Percentiles rank a stretch among this genome's conserved stretches.
Conservation (phyloP, 2,888 invertebrate genomes). For the Ennomos erosarius region DNA sequence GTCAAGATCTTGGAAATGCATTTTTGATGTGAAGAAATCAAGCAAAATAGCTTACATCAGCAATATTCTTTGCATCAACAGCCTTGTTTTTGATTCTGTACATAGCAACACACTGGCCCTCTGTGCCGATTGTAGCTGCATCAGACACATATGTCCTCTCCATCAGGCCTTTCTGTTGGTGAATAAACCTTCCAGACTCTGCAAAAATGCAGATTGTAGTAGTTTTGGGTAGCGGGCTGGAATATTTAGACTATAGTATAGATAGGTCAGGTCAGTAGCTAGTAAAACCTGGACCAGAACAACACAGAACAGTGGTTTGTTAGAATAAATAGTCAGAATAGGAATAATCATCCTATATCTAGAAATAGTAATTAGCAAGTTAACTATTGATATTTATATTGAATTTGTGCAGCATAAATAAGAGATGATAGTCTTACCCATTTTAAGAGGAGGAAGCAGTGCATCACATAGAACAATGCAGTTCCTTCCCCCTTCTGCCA, state of each 20-base stretch:
- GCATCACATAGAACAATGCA: slow-evolving; percentile 89
- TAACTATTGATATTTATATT: too few species aligned
- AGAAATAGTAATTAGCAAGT: neutral
- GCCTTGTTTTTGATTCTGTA: slow-evolving; percentile 87
- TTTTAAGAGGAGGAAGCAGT: slow-evolving; percentile 86
- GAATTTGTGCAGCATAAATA: too few species aligned
- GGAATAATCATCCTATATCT: neutral
- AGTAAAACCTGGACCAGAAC: too few species aligned
- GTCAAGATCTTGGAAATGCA: too few species aligned
- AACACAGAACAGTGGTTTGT: too few species aligned
- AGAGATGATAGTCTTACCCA: slow-evolving; percentile 76
- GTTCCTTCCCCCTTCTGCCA: slow-evolving; percentile 85
- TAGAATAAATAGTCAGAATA: too few species aligned
- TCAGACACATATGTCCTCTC: slow-evolving; percentile 87
- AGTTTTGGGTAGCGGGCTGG: too few species aligned
- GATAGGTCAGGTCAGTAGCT: too few species aligned
- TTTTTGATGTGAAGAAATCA: too few species aligned
- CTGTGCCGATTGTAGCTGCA: slow-evolving; percentile 83
- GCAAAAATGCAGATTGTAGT: neutral
- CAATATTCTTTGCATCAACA: slow-evolving; percentile 88
- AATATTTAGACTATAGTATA: too few species aligned
- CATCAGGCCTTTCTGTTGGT: slow-evolving; percentile 73
- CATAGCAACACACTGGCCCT: slow-evolving; percentile 88
- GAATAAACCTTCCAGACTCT: slow-evolving; percentile 87
- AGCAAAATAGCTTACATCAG: slow-evolving; percentile 80